phyloP scores from a whole-genome alignment of 2,797 vertebrate species.

The Lithobates pipiens region DNA sequence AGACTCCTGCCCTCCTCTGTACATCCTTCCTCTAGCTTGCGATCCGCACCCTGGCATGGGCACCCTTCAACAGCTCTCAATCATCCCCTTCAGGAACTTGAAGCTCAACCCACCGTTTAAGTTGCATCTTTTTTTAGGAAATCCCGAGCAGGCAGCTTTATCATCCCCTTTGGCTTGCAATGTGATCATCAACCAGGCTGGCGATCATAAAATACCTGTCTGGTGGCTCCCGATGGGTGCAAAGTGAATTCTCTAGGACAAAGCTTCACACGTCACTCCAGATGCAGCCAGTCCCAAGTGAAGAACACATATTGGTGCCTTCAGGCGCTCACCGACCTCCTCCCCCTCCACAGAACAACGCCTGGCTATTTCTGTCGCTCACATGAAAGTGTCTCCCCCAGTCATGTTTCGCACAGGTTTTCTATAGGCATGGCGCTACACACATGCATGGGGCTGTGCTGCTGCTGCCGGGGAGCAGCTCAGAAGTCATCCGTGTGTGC shows the following conservation, averaged over 20 bases:
- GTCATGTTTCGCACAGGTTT: constrained; percentile 6
- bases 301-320: constrained; percentile 43
- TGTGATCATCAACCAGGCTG: not conserved
- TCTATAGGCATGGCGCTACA: constrained; percentile 1
- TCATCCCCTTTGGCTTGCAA: constrained; percentile 3
- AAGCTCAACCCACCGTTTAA: not conserved
- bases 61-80: not conserved
- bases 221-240: constrained; percentile 5
- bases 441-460: not conserved
- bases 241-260: constrained; percentile 26
- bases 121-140: not conserved
- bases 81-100: constrained; percentile 2
- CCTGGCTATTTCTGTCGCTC: constrained; percentile 43
- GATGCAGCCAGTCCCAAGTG: constrained; percentile 48
- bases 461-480: not conserved
- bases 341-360: constrained; percentile 10
- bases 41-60: not conserved
- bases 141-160: not conserved
- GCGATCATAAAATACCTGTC: constrained; percentile 23
- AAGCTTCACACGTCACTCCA: constrained; percentile 47
- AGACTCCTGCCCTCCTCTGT: constrained; percentile 35
- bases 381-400: not conserved
- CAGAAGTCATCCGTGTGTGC: not conserved
- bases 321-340: constrained; percentile 25
- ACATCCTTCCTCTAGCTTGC: constrained; percentile 31